phyloP scores from a whole-genome alignment of 2,888 invertebrate genomes.

The Diplolepis rosae region DNA sequence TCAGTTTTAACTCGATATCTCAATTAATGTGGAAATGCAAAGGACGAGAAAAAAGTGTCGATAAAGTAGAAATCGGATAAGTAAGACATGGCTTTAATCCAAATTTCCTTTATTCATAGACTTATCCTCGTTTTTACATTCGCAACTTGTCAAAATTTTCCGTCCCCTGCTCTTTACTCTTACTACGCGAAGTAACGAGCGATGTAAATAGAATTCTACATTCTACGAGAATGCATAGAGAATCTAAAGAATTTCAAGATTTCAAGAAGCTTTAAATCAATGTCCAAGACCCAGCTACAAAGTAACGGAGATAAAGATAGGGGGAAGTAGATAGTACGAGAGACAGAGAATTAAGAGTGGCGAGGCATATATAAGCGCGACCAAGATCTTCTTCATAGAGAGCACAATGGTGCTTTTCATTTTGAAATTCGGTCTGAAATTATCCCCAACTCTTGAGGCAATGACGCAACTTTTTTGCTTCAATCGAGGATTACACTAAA shows the following conservation, averaged over 20 bases:
- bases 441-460: constrained; percentile 33
- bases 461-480: constrained; percentile 46
- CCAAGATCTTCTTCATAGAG: neutral
- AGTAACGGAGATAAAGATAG: constrained; percentile 27
- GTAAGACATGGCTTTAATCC: no score
- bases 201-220: constrained; percentile 15
- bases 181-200: neutral
- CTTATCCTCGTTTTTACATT: neutral
- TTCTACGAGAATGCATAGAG: neutral
- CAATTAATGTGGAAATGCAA: no score
- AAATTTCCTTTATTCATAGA: no score
- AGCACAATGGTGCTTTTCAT: constrained; percentile 49
- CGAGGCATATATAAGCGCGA: neutral
- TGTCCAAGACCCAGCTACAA: constrained; percentile 10
- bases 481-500: constrained; percentile 31
- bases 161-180: neutral
- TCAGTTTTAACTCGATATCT: no score
- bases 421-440: constrained; percentile 45
- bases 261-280: constrained; percentile 21
- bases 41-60: no score
- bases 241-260: neutral
- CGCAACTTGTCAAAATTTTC: neutral
- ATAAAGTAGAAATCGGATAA: no score
- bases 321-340: neutral
- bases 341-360: neutral